These are phyloP conservation scores for Leptatherina wallacei DNA, from an alignment of 2,797 vertebrate genomes.

Conservation along the genomic window DNA sequence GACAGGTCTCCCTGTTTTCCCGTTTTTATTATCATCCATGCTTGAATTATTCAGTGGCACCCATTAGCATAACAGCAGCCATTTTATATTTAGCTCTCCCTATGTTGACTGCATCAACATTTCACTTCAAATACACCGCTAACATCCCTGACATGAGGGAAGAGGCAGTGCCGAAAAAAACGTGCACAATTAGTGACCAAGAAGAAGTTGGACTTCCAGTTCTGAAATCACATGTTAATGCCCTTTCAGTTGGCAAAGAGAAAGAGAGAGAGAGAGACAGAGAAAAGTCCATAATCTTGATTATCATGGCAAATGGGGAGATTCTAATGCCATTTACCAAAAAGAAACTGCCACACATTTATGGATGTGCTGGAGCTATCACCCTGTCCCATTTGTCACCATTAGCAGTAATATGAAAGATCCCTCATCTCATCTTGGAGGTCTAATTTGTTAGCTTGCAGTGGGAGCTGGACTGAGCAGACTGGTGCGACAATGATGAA, in stretches of 20 bases:
- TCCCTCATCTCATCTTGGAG: slow-evolving; percentile 76
- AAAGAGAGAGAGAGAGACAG: slow-evolving; percentile 7
- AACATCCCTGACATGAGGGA: slow-evolving; percentile 75
- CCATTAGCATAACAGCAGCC: slow-evolving; percentile 85
- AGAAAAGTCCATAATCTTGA: slow-evolving; percentile 62
- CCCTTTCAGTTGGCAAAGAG: slow-evolving; percentile 53
- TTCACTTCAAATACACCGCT: slow-evolving; percentile 78
- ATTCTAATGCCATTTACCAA: slow-evolving; percentile 63
- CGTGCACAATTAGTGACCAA: slow-evolving; percentile 81
- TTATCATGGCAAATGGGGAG: slow-evolving; percentile 55
- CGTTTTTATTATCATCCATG: slow-evolving; percentile 85
- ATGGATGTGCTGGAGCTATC: slow-evolving; percentile 58
- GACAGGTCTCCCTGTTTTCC: slow-evolving; percentile 76
- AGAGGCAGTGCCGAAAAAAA: slow-evolving; percentile 74
- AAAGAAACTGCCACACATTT: slow-evolving; percentile 63
- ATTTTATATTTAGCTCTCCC: slow-evolving; percentile 88
- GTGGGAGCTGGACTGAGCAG: slow-evolving; percentile 59
- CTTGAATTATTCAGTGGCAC: slow-evolving; percentile 89
- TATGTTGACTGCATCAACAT: slow-evolving; percentile 80
- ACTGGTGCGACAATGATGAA: slow-evolving; percentile 64
- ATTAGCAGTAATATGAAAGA: slow-evolving; percentile 75
- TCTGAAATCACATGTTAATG: slow-evolving; percentile 67
- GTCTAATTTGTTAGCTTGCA: slow-evolving; percentile 79
- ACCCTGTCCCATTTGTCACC: slow-evolving; percentile 74
- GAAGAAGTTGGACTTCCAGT: slow-evolving; percentile 53